These are phyloP conservation scores for Chalcosyrphus nemorum DNA, from an alignment of 2,888 invertebrate genomes.

Conservation along the genomic window DNA sequence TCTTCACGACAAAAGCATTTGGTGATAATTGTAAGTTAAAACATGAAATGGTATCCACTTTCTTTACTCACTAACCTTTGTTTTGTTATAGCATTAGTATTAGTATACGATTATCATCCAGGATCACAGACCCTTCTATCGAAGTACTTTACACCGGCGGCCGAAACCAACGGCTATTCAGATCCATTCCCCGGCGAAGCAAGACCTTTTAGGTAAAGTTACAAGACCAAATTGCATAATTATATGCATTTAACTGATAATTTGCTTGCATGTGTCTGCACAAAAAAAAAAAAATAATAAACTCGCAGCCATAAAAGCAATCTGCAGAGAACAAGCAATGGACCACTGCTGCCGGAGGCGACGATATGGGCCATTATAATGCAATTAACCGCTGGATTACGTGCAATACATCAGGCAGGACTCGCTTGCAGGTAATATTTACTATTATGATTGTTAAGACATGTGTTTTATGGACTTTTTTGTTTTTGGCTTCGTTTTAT, in stretches of 20 bases:
- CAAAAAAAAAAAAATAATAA: constrained; percentile 18
- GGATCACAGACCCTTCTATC: constrained; percentile 93
- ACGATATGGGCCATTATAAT: constrained; percentile 98
- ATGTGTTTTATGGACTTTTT: no score
- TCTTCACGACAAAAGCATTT: constrained; percentile 97
- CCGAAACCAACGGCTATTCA: constrained; percentile 85
- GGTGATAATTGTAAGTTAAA: constrained; percentile 92
- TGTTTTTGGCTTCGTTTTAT: no score
- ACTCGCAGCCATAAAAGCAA: constrained; percentile 81
- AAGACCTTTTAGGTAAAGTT: constrained; percentile 81
- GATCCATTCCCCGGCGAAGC: constrained; percentile 94
- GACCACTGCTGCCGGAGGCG: constrained; percentile 92
- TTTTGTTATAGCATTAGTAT: constrained; percentile 88
- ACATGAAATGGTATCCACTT: neutral
- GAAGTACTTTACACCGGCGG: constrained; percentile 89
- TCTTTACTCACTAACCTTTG: neutral
- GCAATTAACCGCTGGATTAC: constrained; percentile 95
- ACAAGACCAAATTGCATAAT: constrained; percentile 34
- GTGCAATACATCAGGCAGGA: constrained; percentile 91
- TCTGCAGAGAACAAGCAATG: constrained; percentile 84
- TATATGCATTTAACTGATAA: constrained; percentile 34
- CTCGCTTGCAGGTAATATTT: constrained; percentile 84
- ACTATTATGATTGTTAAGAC: neutral
- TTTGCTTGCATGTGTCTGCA: constrained; percentile 28
- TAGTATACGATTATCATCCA: constrained; percentile 98